A percentile compares a stretch with the other conserved stretches of the same genome.
These are phyloP conservation scores for Desmophyllum pertusum DNA, from an alignment of 92 coral and sea anemone species.

Conservation along the genomic window DNA sequence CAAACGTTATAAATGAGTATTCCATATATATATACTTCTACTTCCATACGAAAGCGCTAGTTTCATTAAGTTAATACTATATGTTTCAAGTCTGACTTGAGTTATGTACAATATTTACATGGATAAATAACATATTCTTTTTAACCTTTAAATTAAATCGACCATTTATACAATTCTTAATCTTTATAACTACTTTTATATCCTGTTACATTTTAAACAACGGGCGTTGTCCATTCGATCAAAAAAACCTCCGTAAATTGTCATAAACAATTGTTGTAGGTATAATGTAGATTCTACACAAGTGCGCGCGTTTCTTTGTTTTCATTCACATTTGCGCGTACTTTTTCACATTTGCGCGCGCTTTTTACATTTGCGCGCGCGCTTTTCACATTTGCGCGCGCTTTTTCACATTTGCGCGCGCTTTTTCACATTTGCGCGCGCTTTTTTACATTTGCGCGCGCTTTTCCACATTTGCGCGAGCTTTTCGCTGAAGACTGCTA, in stretches of 20 bases:
- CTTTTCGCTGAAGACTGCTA: too few relatives aligned
- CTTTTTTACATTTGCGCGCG: too few relatives aligned
- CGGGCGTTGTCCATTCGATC: background rate
- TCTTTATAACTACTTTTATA: background rate
- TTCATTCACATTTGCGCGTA: too few relatives aligned
- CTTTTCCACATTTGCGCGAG: background rate
- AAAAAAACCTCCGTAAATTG: background rate
- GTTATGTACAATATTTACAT: conserved; percentile 18
- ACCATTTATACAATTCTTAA: background rate
- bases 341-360: too few relatives aligned
- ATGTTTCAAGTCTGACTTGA: conserved; percentile 14
- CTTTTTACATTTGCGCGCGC: too few relatives aligned
- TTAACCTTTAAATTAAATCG: conserved; percentile 12
- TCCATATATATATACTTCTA: background rate
- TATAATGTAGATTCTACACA: too few relatives aligned
- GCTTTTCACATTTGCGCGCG: too few relatives aligned
- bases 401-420: too few relatives aligned
- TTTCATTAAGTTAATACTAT: background rate
- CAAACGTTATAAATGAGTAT: background rate
- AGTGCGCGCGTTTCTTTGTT: too few relatives aligned
- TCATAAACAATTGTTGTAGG: too few relatives aligned
- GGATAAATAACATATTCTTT: conserved; percentile 30
- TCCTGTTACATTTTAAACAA: background rate
- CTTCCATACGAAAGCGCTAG: background rate
- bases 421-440: too few relatives aligned